Percentiles rank a stretch among this genome's conserved stretches.
phyloP scores from a whole-genome alignment of 2,113 vertebrate species.

The Nothobranchius furzeri region DNA sequence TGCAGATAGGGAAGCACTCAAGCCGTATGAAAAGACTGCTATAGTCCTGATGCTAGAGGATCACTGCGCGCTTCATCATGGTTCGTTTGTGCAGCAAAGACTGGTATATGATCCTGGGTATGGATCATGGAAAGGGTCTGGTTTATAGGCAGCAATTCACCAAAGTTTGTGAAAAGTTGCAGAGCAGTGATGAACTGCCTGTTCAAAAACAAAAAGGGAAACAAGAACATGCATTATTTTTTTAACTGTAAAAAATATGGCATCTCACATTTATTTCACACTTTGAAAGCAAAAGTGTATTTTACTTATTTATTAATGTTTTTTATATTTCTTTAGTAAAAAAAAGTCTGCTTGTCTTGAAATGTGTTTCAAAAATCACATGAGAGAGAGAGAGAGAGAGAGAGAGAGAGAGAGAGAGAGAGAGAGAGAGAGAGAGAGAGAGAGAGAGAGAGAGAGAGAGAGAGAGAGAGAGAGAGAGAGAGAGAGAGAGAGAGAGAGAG shows the following conservation, averaged over 20 bases:
- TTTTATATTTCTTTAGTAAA: not conserved
- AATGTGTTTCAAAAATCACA: not conserved
- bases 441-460: no score
- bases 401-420: no score
- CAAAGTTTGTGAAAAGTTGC: no score
- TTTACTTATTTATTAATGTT: not conserved
- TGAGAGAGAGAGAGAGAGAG: no score
- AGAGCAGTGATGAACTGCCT: no score
- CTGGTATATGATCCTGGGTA: not conserved
- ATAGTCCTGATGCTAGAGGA: conserved; percentile 58
- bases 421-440: no score
- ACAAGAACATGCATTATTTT: no score
- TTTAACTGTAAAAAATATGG: no score
- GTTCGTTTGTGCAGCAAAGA: conserved; percentile 1
- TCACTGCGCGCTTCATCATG: conserved; percentile 22
- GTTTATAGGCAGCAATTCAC: not conserved
- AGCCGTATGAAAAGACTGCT: conserved; percentile 85
- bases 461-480: no score
- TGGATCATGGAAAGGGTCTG: not conserved
- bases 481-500: no score
- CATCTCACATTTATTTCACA: no score
- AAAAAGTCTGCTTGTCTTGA: not conserved
- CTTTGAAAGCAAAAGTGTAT: not conserved
- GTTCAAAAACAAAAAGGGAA: no score
- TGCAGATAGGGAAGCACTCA: conserved; percentile 85